Evolutionary conservation across 2,113 vertebrate genomes (phyloP), one percentile per base, ranked within the genome.

Genomic region (Oryzias woworae): DNA sequence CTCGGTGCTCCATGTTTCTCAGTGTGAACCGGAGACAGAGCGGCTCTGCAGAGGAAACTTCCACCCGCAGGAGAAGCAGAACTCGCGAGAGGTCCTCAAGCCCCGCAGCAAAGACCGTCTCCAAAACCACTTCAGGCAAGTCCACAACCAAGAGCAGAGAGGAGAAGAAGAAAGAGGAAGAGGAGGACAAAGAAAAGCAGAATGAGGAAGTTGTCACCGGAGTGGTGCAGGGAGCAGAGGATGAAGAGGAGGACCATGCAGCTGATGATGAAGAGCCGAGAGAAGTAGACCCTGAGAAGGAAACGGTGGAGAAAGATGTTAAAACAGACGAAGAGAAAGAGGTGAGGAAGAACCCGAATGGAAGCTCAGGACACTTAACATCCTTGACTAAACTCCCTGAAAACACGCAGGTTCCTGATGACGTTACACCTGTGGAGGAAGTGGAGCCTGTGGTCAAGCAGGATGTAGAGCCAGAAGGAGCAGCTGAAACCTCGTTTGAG

Each of bases 11-110:
- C 36, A 10, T 36, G 36, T 36, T 28, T 71, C 50, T 41, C 78
- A 92, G 91, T 52, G 82, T 92, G 57, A 83, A 80, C 74, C 77
- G 65, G 10, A 83, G 78, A 45, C 71, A 63, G 42, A 74, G 63
- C 0, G 54, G 52, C 0, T 28, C 41, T 0, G 47, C 7, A 1
- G 76, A 62, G 70, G 78, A 70, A n/a, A 5, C 5, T 17, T 53
- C 52, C 3, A 17, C 17, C 45, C 70, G 58, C 56, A 69, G 53
- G 47, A 43, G 46, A 44, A 1, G 53, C 17, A 20, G 71, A 24
- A 16, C 59, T 0, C 47, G 41, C 8, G 1, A 41, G 1, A 10
- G 59, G 44, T 66, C 75, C 53, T 56, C 46, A 36, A 45, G 23
- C 54, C 36, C 36, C 10, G 36, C 36, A 36, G 36, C 36, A 10